phyloP scores from a whole-genome alignment of 2,888 invertebrate species.

The Drosophila rubida region DNA sequence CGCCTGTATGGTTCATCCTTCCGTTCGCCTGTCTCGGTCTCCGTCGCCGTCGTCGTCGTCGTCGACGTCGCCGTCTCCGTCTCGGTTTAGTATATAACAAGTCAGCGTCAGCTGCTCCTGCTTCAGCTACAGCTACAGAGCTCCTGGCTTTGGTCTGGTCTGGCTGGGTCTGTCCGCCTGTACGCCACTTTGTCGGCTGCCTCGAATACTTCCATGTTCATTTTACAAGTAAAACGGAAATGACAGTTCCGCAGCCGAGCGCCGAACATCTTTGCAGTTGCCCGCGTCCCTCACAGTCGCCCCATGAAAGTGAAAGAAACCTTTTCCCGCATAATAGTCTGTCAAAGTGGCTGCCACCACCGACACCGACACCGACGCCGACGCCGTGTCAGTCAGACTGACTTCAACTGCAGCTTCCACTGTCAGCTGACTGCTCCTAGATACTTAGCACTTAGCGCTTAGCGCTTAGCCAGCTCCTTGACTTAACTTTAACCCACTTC shows the following conservation, averaged over 20 bases:
- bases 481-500: constrained; percentile 37
- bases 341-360: constrained; percentile 72
- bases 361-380: constrained; percentile 10
- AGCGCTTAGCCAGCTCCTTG: not conserved
- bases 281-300: constrained; percentile 28
- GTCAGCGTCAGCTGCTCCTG: constrained; percentile 76
- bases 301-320: constrained; percentile 82
- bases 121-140: constrained; percentile 15
- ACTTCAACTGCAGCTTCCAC: constrained; percentile 26
- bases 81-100: constrained; percentile 74
- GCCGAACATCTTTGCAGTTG: constrained; percentile 66
- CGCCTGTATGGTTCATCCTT: constrained; percentile 43
- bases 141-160: constrained; percentile 9
- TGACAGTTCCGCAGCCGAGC: constrained; percentile 82
- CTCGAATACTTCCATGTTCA: constrained; percentile 80
- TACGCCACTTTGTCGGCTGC: constrained; percentile 76
- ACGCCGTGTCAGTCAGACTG: constrained; percentile 33
- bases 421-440: constrained; percentile 30
- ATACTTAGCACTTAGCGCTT: constrained; percentile 64
- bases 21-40: constrained; percentile 16
- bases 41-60: constrained; percentile 23
- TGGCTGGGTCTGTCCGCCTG: constrained; percentile 50
- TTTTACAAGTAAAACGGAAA: constrained; percentile 83
- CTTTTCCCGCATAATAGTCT: constrained; percentile 83
- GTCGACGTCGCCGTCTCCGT: constrained; percentile 26